Percentiles rank a stretch among this genome's conserved stretches.
Evolutionary conservation across 1,140 invertebrate genomes (phyloP).

Genomic region (Drosophila melanica): DNA sequence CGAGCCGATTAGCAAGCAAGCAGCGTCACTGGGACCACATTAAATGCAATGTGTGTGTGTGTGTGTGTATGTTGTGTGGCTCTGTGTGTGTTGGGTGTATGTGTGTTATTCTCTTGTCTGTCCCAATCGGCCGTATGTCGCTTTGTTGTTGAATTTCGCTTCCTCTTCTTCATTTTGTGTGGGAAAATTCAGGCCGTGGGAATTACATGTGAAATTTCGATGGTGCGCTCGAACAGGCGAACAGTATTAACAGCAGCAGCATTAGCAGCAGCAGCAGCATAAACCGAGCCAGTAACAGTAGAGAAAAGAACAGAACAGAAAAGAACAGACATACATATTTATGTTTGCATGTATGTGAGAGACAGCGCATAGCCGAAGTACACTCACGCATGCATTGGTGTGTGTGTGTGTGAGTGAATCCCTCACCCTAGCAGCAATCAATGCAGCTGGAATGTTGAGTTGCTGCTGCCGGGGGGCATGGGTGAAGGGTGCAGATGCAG

Average conservation of each 20-base stretch:
- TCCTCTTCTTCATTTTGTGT: slow-evolving; percentile 74
- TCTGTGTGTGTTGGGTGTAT: slow-evolving; percentile 14
- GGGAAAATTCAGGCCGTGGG: slow-evolving; percentile 84
- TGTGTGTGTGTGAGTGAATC: slow-evolving; percentile 1
- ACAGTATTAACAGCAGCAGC: slow-evolving; percentile 50
- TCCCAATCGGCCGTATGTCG: slow-evolving; percentile 52
- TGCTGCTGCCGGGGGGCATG: no score
- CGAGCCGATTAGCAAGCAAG: slow-evolving; percentile 38
- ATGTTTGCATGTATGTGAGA: slow-evolving; percentile 12
- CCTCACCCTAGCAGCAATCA: slow-evolving; percentile 7
- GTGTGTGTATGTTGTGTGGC: slow-evolving; percentile 40
- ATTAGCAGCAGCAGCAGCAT: slow-evolving; percentile 9
- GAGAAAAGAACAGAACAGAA: slow-evolving; percentile 43
- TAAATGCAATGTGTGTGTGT: slow-evolving; percentile 57
- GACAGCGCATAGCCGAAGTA: slow-evolving; percentile 39
- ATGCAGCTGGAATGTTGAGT: not conserved
- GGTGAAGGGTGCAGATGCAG: no score
- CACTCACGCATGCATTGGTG: not conserved
- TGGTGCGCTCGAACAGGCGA: slow-evolving; percentile 82
- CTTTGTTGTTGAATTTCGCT: slow-evolving; percentile 69
- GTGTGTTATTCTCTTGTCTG: slow-evolving; percentile 44
- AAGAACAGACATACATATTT: slow-evolving; percentile 18
- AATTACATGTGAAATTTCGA: slow-evolving; percentile 84
- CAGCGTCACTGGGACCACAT: slow-evolving; percentile 76
- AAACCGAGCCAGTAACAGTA: slow-evolving; percentile 40